Conservation (phyloP, 2,888 invertebrate species). For the Tipula lateralis region DNA sequence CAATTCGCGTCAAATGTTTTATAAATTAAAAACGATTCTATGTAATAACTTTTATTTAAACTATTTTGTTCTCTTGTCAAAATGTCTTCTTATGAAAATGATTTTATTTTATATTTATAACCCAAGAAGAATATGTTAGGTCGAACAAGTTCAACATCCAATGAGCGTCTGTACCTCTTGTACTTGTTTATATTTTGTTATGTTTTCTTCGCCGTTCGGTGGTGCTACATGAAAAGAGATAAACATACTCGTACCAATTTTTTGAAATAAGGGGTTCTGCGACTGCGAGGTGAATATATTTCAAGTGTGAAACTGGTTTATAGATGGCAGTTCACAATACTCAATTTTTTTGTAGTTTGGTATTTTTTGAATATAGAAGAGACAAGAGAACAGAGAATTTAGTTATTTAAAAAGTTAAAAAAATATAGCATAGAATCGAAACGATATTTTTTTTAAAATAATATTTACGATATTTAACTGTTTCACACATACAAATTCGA, state of each 20-base stretch:
- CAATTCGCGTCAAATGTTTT: background rate
- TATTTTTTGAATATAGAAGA: no score
- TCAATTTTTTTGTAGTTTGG: background rate
- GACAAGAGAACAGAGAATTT: no score
- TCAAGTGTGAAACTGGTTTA: background rate
- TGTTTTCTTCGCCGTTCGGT: background rate
- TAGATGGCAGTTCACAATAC: background rate
- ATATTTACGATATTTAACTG: no score
- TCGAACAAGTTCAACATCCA: constrained; percentile 1
- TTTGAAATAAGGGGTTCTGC: background rate
- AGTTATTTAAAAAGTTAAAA: background rate
- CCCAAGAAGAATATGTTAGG: background rate
- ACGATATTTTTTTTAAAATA: no score
- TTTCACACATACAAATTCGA: no score
- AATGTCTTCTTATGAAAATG: background rate
- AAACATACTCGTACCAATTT: background rate
- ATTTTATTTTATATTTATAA: background rate
- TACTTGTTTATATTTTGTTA: constrained; percentile 19
- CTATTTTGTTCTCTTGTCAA: background rate
- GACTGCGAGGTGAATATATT: background rate
- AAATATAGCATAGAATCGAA: no score
- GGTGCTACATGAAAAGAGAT: background rate
- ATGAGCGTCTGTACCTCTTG: constrained; percentile 20
- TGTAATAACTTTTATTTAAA: background rate
- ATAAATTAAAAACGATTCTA: background rate